Evolutionary conservation across 2,797 vertebrate genomes (phyloP).

Genomic region (Gymnopithys bicolor): DNA sequence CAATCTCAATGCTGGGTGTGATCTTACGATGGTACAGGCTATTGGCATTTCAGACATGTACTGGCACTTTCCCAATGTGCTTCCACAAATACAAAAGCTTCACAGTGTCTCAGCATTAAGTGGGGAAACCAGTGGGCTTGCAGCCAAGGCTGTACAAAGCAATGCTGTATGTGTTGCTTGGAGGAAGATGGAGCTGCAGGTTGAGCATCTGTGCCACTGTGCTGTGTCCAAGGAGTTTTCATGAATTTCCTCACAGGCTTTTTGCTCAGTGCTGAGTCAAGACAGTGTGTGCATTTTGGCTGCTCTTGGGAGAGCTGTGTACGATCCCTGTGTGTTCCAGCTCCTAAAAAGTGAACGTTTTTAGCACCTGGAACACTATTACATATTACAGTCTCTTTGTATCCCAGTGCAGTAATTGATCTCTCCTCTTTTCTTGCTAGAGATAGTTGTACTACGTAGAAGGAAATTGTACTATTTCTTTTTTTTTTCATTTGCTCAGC

Average conservation of each 20-base stretch:
- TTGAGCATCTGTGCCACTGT: not conserved
- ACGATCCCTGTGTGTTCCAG: not conserved
- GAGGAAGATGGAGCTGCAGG: not conserved
- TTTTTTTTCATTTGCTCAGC: not conserved
- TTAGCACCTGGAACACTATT: not conserved
- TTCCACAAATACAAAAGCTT: slow-evolving; percentile 11
- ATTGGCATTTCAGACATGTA: not conserved
- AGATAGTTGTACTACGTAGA: not conserved
- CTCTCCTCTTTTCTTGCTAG: not conserved
- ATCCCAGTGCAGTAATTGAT: not conserved
- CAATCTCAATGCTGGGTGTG: not conserved
- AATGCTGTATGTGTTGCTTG: not conserved
- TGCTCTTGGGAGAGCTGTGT: not conserved
- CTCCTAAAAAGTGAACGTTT: not conserved
- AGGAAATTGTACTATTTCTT: not conserved
- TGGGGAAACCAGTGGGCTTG: slow-evolving; percentile 20
- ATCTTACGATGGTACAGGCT: not conserved
- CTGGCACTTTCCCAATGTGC: not conserved
- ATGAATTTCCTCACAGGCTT: not conserved
- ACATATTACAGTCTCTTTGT: not conserved
- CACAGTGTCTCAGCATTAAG: not conserved
- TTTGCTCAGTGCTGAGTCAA: not conserved
- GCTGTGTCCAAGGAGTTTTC: not conserved
- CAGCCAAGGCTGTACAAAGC: slow-evolving; percentile 12
- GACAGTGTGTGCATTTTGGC: rapidly evolving